Conservation (phyloP, 2,797 vertebrate species). For the Ptychobarbus kaznakovi region DNA sequence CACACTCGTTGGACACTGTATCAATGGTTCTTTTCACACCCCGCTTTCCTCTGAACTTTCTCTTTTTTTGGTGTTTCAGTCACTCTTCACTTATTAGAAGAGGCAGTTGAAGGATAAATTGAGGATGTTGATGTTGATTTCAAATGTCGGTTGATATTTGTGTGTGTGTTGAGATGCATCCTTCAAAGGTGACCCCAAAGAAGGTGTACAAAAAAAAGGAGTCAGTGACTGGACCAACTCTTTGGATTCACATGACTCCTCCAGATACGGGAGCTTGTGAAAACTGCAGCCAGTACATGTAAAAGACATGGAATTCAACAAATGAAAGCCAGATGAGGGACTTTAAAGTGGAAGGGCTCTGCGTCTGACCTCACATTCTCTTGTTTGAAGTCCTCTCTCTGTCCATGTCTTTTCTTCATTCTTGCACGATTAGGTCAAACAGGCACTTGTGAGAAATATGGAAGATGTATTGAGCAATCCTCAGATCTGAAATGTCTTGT, state of each 20-base stretch:
- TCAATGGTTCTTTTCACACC: slow-evolving; percentile 89
- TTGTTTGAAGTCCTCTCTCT: slow-evolving; percentile 62
- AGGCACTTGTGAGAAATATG: slow-evolving; percentile 23
- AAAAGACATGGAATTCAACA: slow-evolving; percentile 81
- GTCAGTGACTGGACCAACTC: not conserved
- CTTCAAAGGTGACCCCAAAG: not conserved
- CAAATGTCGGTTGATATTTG: not conserved
- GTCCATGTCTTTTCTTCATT: slow-evolving; percentile 54
- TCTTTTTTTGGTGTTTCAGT: slow-evolving; percentile 47
- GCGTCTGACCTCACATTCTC: slow-evolving; percentile 75
- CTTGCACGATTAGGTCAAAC: slow-evolving; percentile 15
- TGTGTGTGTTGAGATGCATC: slow-evolving; percentile 19
- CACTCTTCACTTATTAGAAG: slow-evolving; percentile 61
- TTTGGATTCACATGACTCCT: slow-evolving; percentile 55
- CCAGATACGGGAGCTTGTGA: slow-evolving; percentile 72
- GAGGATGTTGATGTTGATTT: slow-evolving; percentile 65
- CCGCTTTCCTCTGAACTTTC: slow-evolving; percentile 69
- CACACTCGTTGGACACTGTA: slow-evolving; percentile 76
- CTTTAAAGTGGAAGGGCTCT: slow-evolving; percentile 73
- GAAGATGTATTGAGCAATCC: slow-evolving; percentile 1
- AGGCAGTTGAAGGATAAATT: slow-evolving; percentile 51
- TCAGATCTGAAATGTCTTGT: slow-evolving; percentile 19
- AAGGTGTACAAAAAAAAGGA: slow-evolving; percentile 20
- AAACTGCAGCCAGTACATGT: slow-evolving; percentile 75
- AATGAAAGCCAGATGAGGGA: slow-evolving; percentile 82